Evolutionary conservation across 2,888 invertebrate species (phyloP).

Genomic region (Cyaniris semiargus): DNA sequence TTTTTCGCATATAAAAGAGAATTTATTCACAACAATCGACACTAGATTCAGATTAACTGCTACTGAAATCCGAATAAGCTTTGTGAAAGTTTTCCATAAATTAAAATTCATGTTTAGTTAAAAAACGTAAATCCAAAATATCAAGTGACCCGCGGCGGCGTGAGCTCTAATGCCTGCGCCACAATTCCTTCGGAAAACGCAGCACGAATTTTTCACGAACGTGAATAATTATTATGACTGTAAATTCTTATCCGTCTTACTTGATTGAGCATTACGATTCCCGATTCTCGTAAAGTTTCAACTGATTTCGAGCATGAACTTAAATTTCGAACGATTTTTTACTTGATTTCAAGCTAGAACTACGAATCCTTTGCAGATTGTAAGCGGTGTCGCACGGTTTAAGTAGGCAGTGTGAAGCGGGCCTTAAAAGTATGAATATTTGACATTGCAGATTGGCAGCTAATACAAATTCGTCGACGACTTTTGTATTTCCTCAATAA

Average conservation of each 20-base stretch:
- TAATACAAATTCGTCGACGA: slow-evolving; percentile 62
- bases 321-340: too few relatives aligned
- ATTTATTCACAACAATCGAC: slow-evolving; percentile 14
- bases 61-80: slow-evolving; percentile 27
- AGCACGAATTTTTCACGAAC: background rate
- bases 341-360: too few relatives aligned
- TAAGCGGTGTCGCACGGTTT: too few relatives aligned
- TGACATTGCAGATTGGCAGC: slow-evolving; percentile 72
- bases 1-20: background rate
- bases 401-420: background rate
- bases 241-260: too few relatives aligned
- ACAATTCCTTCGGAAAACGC: background rate
- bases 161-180: slow-evolving; percentile 41
- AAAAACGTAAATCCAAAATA: slow-evolving; percentile 38
- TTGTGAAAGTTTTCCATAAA: slow-evolving; percentile 40
- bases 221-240: background rate
- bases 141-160: slow-evolving; percentile 33
- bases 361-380: too few relatives aligned
- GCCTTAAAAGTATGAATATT: slow-evolving; percentile 47
- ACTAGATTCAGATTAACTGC: slow-evolving; percentile 19
- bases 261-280: too few relatives aligned
- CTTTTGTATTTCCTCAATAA: slow-evolving; percentile 44
- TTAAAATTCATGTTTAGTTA: slow-evolving; percentile 42
- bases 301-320: too few relatives aligned
- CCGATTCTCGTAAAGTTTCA: too few relatives aligned